Conservation (phyloP, 2,888 invertebrate genomes). For the Amblyjoppa proteus region DNA sequence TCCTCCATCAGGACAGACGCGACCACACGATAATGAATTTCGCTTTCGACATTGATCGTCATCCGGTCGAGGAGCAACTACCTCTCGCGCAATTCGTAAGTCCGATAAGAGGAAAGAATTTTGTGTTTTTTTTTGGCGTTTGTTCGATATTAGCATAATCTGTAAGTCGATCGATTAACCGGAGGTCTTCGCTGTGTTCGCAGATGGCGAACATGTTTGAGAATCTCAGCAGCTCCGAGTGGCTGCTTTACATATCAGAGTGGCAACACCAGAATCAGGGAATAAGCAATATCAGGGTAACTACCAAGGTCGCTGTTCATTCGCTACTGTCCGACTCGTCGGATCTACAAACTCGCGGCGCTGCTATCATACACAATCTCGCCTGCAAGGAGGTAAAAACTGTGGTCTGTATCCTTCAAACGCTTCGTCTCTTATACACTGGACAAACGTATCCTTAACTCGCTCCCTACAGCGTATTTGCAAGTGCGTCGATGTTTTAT, state of each 20-base stretch:
- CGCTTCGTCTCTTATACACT: constrained; percentile 46
- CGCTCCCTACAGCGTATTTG: constrained; percentile 32
- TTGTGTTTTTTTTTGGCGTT: neutral
- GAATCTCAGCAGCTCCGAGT: constrained; percentile 95
- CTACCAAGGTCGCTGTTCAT: constrained; percentile 96
- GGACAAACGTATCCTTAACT: constrained; percentile 39
- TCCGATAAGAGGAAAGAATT: constrained; percentile 56
- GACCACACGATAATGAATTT: constrained; percentile 96
- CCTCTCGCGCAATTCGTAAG: constrained; percentile 93
- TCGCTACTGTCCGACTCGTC: constrained; percentile 90
- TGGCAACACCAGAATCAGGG: constrained; percentile 92
- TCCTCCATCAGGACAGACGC: constrained; percentile 95
- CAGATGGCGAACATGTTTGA: constrained; percentile 96
- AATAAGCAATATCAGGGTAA: constrained; percentile 95
- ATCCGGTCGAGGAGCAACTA: constrained; percentile 91
- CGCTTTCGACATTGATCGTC: constrained; percentile 92
- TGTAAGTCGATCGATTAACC: neutral
- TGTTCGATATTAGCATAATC: neutral
- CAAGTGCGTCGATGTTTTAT: constrained; percentile 2
- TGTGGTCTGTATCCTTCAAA: constrained; percentile 92
- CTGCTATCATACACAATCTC: constrained; percentile 95
- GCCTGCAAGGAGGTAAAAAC: constrained; percentile 99
- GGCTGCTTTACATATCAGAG: constrained; percentile 97
- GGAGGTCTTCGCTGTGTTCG: constrained; percentile 55
- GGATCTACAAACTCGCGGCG: constrained; percentile 92